Evolutionary conservation across 2,113 vertebrate genomes (phyloP).

Genomic region (Labrus mixtus): DNA sequence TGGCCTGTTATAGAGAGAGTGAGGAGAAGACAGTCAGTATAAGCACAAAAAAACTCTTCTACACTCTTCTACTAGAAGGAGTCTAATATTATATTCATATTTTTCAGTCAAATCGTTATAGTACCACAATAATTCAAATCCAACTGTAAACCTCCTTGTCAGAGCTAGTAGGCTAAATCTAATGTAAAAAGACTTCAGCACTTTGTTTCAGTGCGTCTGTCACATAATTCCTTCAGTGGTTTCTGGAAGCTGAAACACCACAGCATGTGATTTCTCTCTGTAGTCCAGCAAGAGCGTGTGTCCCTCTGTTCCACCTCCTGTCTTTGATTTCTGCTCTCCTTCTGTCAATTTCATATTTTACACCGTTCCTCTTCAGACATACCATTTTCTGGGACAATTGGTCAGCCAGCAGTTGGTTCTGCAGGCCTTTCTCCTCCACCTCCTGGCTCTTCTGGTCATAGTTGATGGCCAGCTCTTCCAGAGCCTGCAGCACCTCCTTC

Average conservation of each 20-base stretch:
- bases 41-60: too few relatives aligned
- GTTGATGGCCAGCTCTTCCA: slow-evolving; percentile 93
- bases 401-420: slow-evolving; percentile 90
- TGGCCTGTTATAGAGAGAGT: slow-evolving; percentile 76
- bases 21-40: not conserved
- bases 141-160: not conserved
- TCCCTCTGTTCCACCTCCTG: slow-evolving; percentile 22
- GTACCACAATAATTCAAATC: not conserved
- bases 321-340: not conserved
- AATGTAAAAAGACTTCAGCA: too few relatives aligned
- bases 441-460: slow-evolving; percentile 95
- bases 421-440: slow-evolving; percentile 90
- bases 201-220: not conserved
- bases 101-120: not conserved
- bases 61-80: too few relatives aligned
- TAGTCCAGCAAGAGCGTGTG: not conserved
- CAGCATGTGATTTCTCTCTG: slow-evolving; percentile 1
- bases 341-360: not conserved
- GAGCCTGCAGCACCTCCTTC: slow-evolving; percentile 91
- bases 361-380: slow-evolving; percentile 8
- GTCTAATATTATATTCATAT: too few relatives aligned
- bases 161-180: not conserved
- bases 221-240: not conserved
- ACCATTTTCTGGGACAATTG: slow-evolving; percentile 93
- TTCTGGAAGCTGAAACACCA: not conserved